A percentile compares a stretch with the other conserved stretches of the same genome.
phyloP scores from a whole-genome alignment of 2,888 invertebrate species.

The Nephrocerus scutellatus region DNA sequence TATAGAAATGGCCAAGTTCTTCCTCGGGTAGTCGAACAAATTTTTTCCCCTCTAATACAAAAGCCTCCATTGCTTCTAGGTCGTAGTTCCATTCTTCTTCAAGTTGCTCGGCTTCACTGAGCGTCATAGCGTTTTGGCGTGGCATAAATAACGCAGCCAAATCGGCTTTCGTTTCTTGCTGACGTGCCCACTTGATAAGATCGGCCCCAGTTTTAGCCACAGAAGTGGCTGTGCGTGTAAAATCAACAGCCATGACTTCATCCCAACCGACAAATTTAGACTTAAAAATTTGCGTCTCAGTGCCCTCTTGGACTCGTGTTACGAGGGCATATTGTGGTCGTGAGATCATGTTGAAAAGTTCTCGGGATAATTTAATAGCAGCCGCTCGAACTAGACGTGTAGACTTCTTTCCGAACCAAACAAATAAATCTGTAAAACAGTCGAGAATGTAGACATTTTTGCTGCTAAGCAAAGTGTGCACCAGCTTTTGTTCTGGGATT shows the following conservation, averaged over 20 bases:
- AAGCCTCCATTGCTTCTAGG: constrained; percentile 94
- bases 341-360: constrained; percentile 90
- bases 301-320: constrained; percentile 85
- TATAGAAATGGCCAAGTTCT: constrained; percentile 86
- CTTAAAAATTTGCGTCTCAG: constrained; percentile 90
- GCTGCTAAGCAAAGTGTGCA: constrained; percentile 72
- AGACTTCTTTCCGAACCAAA: constrained; percentile 98
- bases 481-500: constrained; percentile 67
- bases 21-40: constrained; percentile 95
- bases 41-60: constrained; percentile 93
- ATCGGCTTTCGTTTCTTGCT: constrained; percentile 88
- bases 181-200: constrained; percentile 82
- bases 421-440: constrained; percentile 87
- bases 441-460: constrained; percentile 95
- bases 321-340: constrained; percentile 82
- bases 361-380: constrained; percentile 93
- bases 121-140: constrained; percentile 80
- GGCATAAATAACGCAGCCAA: constrained; percentile 93
- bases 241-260: constrained; percentile 98
- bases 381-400: constrained; percentile 91
- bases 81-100: constrained; percentile 98
- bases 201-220: constrained; percentile 95
- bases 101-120: constrained; percentile 75
- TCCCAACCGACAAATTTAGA: constrained; percentile 97
- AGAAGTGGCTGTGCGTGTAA: constrained; percentile 95